Conservation (phyloP, 2,797 vertebrate genomes). For the Mus caroli region DNA sequence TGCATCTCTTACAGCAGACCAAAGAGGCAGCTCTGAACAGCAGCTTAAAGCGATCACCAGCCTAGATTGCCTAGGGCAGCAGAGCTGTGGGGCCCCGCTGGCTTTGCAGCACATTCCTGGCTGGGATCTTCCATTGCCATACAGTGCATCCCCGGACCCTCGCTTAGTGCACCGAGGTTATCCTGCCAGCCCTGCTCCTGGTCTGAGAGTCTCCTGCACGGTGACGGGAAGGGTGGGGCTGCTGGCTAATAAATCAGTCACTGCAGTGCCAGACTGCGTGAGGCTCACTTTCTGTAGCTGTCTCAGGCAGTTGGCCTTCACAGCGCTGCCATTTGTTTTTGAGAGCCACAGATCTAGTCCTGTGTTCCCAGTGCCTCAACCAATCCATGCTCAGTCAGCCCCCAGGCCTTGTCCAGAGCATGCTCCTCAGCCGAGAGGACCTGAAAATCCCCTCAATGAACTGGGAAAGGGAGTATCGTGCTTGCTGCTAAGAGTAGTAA, state of each 20-base stretch:
- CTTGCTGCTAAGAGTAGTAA: not conserved
- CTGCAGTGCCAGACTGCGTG: not conserved
- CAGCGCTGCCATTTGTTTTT: too few species aligned
- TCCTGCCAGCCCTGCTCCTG: not conserved
- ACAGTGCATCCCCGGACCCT: not conserved
- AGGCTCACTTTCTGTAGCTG: not conserved
- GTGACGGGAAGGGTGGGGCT: not conserved
- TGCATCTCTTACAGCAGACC: not conserved
- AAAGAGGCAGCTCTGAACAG: not conserved
- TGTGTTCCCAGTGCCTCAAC: too few species aligned
- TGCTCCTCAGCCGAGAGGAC: not conserved
- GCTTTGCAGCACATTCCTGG: not conserved
- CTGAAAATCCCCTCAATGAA: not conserved
- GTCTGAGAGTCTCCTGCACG: not conserved
- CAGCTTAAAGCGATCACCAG: not conserved
- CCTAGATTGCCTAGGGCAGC: not conserved
- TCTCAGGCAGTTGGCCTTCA: not conserved
- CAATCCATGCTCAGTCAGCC: not conserved
- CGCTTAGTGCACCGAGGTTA: not conserved
- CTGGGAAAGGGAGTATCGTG: not conserved
- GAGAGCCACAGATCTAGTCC: not conserved
- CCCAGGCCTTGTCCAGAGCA: not conserved
- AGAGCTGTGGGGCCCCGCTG: not conserved
- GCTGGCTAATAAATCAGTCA: slow-evolving; percentile 46
- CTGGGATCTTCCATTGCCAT: not conserved